Base-by-base conservation (phyloP, 2,888 invertebrate species). In the Apamea anceps region DNA sequence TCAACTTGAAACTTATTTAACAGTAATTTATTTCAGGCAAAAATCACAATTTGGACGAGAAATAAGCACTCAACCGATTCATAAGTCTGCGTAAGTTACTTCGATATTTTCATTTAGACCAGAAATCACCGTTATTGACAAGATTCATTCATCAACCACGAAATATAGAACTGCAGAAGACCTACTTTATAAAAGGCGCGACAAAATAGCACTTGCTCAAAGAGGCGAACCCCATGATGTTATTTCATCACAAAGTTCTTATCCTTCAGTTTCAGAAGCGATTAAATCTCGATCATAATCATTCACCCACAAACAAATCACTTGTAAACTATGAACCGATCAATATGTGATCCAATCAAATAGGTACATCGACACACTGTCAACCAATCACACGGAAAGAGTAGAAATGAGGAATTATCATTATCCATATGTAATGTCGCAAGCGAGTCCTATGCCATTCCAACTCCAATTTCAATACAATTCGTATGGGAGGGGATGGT, bases 101-200 rank as follows among this genome's bases (percentile, higher is more conserved):
- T 13, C 12, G 32, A 85, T 60, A 74, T 70, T 74, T 80, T 70
- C 51, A 71, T 74, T 85, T 51, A 72, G 37, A 63, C 32, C 45
- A 42, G 72, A 74, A 74, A 68, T 28, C 71, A 74, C 84, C 86
- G 86, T 84, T 84, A 75, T 62, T 63, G 81, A 45, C 32, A 75
- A 80, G 71, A 80, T 10, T 71, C 15, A 45, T 42, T 54, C 15
- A 8, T 60, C 57, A 28, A 45, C 21, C 15, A n/a, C 18, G 18
- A 45, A 25, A 42, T 25, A 32, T 3, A 18, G 0, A 28, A n/a
- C 66, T 37, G 3, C 62, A 85, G 74, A 74, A 85, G 81, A 54
- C 37, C 7, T 18, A 63, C 18, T 48, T 42, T 12, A 21, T 18
- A 72, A 18, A 48, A 42, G 4, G 4, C 21, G 5, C 18, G 10